These are phyloP conservation scores for Acropternis orthonyx DNA, from an alignment of 2,797 vertebrate genomes.

Conservation along the genomic window DNA sequence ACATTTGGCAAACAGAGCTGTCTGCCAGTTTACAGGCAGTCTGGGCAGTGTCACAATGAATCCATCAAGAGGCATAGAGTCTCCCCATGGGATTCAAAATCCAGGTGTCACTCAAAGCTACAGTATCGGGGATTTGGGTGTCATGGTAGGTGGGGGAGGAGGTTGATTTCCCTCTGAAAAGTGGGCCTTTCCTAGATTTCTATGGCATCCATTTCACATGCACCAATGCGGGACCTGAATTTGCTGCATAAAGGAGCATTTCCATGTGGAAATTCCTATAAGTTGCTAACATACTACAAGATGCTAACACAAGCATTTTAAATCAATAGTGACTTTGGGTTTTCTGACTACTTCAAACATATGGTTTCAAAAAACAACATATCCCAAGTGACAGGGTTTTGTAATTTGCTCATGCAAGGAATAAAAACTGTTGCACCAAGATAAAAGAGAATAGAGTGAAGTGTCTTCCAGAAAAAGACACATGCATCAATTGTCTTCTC, in stretches of 20 bases:
- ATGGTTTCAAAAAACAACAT: background rate
- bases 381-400: background rate
- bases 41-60: constrained; percentile 14
- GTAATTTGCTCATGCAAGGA: background rate
- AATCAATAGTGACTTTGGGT: background rate
- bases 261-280: background rate
- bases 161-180: background rate
- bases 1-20: constrained; percentile 20
- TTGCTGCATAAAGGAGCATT: background rate
- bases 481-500: background rate
- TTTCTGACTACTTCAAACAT: background rate
- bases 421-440: background rate
- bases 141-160: background rate
- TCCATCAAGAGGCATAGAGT: background rate
- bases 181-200: background rate
- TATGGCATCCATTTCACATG: background rate
- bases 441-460: background rate
- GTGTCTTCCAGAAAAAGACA: background rate
- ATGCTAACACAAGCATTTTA: background rate
- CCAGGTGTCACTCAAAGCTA: constrained; percentile 14
- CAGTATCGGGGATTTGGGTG: constrained; percentile 17
- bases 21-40: constrained; percentile 14
- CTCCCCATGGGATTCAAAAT: constrained; percentile 22
- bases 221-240: background rate
- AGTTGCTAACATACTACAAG: background rate